Conservation (phyloP, 30 jellyfish, hydroid and myxozoan species). For the Aurelia coerulea region DNA sequence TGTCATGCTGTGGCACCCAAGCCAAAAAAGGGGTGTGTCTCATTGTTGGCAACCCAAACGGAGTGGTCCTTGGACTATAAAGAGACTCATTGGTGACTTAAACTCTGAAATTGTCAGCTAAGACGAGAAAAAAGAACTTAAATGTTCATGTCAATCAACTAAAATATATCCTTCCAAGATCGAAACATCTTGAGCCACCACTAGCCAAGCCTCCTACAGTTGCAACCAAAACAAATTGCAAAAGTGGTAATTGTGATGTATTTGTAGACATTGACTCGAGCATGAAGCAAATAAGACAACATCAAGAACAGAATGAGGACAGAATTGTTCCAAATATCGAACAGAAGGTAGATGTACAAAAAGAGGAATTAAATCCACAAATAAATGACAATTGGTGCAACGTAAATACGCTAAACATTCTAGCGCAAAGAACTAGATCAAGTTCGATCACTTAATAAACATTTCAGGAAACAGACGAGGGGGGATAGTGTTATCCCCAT, state of each 20-base stretch:
- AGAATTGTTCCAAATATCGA: not conserved
- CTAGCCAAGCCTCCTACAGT: no score
- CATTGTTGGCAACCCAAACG: constrained; percentile 16
- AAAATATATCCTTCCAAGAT: not conserved
- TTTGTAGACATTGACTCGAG: no score
- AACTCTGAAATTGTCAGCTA: not conserved
- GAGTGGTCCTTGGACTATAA: not conserved
- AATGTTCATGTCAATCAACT: not conserved
- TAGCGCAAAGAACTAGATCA: constrained; percentile 17
- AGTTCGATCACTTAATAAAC: not conserved
- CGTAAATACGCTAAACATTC: not conserved
- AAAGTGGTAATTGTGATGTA: no score
- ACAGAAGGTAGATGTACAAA: not conserved
- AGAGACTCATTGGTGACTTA: constrained; percentile 23
- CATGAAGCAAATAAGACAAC: no score
- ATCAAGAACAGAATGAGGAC: no score
- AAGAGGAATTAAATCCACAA: not conserved
- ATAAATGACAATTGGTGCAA: constrained; percentile 9
- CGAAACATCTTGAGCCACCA: no score
- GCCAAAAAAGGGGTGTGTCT: constrained; percentile 5
- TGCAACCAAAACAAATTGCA: no score
- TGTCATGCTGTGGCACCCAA: constrained; percentile 36
- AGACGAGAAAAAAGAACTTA: not conserved
- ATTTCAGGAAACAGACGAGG: not conserved
- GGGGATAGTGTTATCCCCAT: constrained; percentile 32